Base-by-base conservation (phyloP, 2,797 vertebrate genomes). In the Okamejei kenojei region DNA sequence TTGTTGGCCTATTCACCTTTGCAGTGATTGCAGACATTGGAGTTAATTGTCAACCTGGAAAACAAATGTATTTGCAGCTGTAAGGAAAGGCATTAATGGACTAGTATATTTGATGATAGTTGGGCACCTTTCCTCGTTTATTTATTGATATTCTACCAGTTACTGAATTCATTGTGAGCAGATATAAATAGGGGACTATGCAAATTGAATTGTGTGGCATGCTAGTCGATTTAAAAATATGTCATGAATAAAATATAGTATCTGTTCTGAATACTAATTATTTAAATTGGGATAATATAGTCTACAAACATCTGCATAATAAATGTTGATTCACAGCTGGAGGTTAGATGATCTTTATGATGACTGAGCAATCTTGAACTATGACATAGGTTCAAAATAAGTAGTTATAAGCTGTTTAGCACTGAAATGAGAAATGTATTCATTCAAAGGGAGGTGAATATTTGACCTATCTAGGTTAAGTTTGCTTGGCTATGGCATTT, bases 181-280 rank as follows among this genome's bases (percentile, higher is more conserved):
- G 65, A 68, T 11, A 68, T 1, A 11, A 68, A 38, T 38, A 19
- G 21, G 7, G 15, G 17, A 88, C n/a, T 88, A 6, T 88, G 61
- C 1, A 65, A 88, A 88, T 88, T 10, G 38, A 45, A 91, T 38
- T 63, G 11, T 63, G 5, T 91, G 35, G 35, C 23, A 73, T 29
- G 5, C 21, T 11, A 71, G 23, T 23, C 68, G 38, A 23, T 63
- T 35, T 90, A 23, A 73, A 90, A 90, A 11, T 90, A n/a, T 73
- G 35, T 38, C 73, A 32, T 73, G 45, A 45, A 45, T 91, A 91
- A 91, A 91, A 91, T 73, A 81, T 8, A 71, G 38, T 73, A 21
- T 91, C 8, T 11, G 88, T 91, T 91, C 88, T 3, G 10, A 91
- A 91, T 91, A 73, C 35, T 91, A 35, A 91, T 91, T 73, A 73